Percentiles rank a stretch among this genome's conserved stretches.
phyloP scores from a whole-genome alignment of 2,888 invertebrate species.

The Prosopocoilus inquinatus region DNA sequence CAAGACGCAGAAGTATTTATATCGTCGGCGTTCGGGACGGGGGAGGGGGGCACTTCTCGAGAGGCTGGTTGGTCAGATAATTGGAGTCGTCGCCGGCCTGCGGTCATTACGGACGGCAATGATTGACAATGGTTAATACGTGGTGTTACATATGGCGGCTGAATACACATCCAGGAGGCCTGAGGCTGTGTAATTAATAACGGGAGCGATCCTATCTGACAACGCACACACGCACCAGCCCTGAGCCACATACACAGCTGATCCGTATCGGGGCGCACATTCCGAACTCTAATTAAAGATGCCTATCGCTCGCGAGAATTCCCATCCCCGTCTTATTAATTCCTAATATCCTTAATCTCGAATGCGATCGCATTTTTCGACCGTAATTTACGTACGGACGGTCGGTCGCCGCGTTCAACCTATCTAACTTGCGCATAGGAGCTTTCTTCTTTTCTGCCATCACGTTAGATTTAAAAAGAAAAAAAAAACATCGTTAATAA shows the following conservation, averaged over 20 bases:
- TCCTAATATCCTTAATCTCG: slow-evolving; percentile 46
- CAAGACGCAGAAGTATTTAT: slow-evolving; percentile 11
- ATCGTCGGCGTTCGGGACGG: slow-evolving; percentile 9
- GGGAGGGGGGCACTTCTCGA: not conserved
- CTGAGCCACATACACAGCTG: slow-evolving; percentile 26
- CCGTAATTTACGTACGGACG: slow-evolving; percentile 8
- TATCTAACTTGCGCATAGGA: too few relatives aligned
- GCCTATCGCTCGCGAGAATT: slow-evolving; percentile 39
- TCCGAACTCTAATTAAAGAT: slow-evolving; percentile 35
- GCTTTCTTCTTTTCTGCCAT: too few relatives aligned
- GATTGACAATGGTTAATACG: slow-evolving; percentile 33
- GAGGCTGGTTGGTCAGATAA: slow-evolving; percentile 5
- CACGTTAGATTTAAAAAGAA: too few relatives aligned
- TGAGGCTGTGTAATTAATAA: slow-evolving; percentile 35
- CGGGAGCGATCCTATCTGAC: slow-evolving; percentile 30
- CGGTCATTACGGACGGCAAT: slow-evolving; percentile 18
- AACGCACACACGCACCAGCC: slow-evolving; percentile 33
- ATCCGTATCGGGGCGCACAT: slow-evolving; percentile 28
- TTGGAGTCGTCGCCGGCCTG: slow-evolving; percentile 15
- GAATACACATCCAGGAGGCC: slow-evolving; percentile 17
- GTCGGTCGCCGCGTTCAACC: too few relatives aligned
- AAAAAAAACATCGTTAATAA: too few relatives aligned
- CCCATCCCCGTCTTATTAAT: slow-evolving; percentile 48
- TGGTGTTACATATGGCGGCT: slow-evolving; percentile 7
- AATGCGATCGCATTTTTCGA: slow-evolving; percentile 38